phyloP scores from a whole-genome alignment of 2,113 vertebrate species.

The Brachyhypopomus gauderio region DNA sequence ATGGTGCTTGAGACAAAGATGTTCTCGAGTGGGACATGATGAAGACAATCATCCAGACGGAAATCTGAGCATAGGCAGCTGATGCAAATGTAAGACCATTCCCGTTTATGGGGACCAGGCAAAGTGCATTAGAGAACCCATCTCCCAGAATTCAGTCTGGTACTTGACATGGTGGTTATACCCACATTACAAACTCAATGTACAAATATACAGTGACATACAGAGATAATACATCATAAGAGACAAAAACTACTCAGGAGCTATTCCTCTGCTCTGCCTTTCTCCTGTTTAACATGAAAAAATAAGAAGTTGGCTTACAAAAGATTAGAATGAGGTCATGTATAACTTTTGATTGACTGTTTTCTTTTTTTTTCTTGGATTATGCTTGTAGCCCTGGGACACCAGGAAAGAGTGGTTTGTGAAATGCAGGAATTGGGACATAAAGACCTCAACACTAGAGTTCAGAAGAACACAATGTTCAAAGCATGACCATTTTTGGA shows the following conservation, averaged over 20 bases:
- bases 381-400: slow-evolving; percentile 15
- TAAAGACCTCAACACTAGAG: slow-evolving; percentile 12
- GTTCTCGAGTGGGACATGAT: neutral
- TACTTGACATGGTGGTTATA: neutral
- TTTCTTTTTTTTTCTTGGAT: slow-evolving; percentile 23
- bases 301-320: neutral
- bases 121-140: neutral
- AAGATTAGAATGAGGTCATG: slow-evolving; percentile 33
- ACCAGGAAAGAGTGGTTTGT: slow-evolving; percentile 26
- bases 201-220: neutral
- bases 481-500: slow-evolving; percentile 4
- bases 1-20: neutral
- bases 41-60: neutral
- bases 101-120: neutral
- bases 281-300: neutral
- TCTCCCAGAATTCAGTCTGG: neutral
- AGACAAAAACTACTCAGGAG: neutral
- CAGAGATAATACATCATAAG: neutral
- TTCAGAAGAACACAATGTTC: slow-evolving; percentile 27
- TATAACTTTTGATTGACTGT: neutral
- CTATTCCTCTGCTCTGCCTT: neutral
- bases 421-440: slow-evolving; percentile 42
- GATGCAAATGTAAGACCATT: slow-evolving; percentile 3
- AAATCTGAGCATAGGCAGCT: neutral
- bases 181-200: neutral